Evolutionary conservation across 2,888 invertebrate species (phyloP).

Genomic region (Trissolcus japonicus): DNA sequence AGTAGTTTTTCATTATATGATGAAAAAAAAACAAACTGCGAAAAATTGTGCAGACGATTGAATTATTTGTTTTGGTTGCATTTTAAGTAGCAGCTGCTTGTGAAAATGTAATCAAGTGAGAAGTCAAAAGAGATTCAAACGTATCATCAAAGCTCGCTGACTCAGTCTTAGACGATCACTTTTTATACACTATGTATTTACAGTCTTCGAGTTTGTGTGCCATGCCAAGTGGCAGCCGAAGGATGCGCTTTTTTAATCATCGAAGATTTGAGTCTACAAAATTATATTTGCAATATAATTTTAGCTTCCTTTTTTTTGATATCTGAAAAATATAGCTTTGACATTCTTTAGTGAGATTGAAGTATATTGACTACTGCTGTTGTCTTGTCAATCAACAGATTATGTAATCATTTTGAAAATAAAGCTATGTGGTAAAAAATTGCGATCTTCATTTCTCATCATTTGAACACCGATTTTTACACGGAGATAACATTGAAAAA

Average conservation of each 20-base stretch:
- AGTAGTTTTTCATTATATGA: no score
- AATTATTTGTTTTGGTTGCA: no score
- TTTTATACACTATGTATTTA: constrained; percentile 62
- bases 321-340: constrained; percentile 39
- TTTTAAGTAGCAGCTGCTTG: no score
- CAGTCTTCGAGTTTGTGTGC: constrained; percentile 55
- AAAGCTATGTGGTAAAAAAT: no score
- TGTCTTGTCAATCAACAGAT: not conserved
- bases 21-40: no score
- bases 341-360: constrained; percentile 9
- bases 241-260: constrained; percentile 17
- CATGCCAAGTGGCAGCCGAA: constrained; percentile 41
- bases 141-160: constrained; percentile 23
- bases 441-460: no score
- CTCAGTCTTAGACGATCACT: constrained; percentile 49
- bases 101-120: no score
- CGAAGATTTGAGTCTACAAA: constrained; percentile 38
- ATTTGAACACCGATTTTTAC: not conserved
- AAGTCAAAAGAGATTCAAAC: constrained; percentile 1
- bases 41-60: no score
- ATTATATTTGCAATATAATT: constrained; percentile 39
- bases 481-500: not conserved
- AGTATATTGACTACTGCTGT: constrained; percentile 40
- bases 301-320: constrained; percentile 9
- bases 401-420: not conserved